Evolutionary conservation across 1,140 invertebrate species (phyloP), one percentile per base, ranked within the genome.

Genomic region (Battus philenor): DNA sequence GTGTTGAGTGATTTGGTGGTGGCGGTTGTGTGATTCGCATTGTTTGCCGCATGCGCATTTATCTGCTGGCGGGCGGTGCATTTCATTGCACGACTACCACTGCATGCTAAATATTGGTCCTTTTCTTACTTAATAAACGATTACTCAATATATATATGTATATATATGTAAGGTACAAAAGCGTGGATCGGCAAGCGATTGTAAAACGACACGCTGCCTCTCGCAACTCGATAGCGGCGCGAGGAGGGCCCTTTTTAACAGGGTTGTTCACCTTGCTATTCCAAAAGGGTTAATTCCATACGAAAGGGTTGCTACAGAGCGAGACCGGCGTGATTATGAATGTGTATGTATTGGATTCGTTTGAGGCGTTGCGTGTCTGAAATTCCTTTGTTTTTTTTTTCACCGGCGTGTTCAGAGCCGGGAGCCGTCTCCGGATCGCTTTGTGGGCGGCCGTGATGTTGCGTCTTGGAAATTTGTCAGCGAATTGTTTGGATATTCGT

Each of bases 261-360:
- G 73, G 78, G 78, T 82, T 79, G 75, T 82, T 79, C 78, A 82
- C 78, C 78, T 79, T 69, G 61, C 59, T 61, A 60, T 58, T 57
- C 55, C 59, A 68, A 81, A 80, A 78, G 77, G 77, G 77, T 81
- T 81, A 81, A 81, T 76, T 78, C 72, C 68, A 68, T 63, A 64
- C 62, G 62, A 63, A 69, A 69, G 71, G 76, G 73, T 73, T 67
- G 59, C 59, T 62, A 59, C 53, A 45, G 41, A 55, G 41, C 36
- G 52, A 44, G 55, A 58, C 59, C 56, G 57, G 38, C 51, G 54
- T 59, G 57, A 64, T 68, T 60, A 61, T 64, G 50, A 64, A 50
- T 55, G 59, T 55, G 59, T 64, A 61, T 60, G 62, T 65, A 61
- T 68, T 58, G 58, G 63, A 64, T 66, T 55, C 58, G 68, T 66